Evolutionary conservation across 2,113 vertebrate species (phyloP), one percentile per base, ranked within the genome.

Genomic region (Piprites chloris): DNA sequence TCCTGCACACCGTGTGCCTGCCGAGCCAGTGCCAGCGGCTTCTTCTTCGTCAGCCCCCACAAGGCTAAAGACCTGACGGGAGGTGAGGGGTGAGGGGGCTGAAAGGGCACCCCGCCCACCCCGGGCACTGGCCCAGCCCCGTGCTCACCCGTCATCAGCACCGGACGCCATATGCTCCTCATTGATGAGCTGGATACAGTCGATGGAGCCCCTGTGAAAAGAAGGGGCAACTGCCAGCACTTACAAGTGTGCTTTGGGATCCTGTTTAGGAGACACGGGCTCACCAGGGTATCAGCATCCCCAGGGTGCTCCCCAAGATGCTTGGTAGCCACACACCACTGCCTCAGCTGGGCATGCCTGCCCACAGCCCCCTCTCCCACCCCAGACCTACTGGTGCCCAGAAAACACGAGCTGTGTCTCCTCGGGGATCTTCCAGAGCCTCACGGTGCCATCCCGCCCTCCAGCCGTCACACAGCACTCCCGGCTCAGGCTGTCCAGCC

Each of bases 401-500:
- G 98, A 98, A 90, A 99, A 99, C 52, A 99, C 98, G 0, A 99
- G 98, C 98, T 99, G 99, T 4, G 99, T 98, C 89, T 99, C 99
- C 95, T 99, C 99, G 0, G 98, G 98, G 41, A 99, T 99, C 97
- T 99, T 99, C 99, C 99, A 99, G 90, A 99, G 98, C 5, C 99
- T 96, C 80, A 99, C 98, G 0, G 99, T 99, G 46, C 99, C 97
- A 0, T 99, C 99, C 10, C 99, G 97, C 24, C 99, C 99, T 5
- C 99, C 99, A 0, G 99, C 97, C 0, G 99, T 99, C 97, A 99
- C 99, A 14, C 99, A 99, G 87, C 99, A 96, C 88, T 99, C 99
- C n/a, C 99, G 98, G 92, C 99, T 99, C 97, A 99, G 96, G 73
- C 99, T 97, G 90, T 99, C 99, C 96, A 99, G 95, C 4, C 98